These are phyloP conservation scores for Ectemnius lituratus DNA, from an alignment of 2,888 invertebrate genomes.

Conservation along the genomic window DNA sequence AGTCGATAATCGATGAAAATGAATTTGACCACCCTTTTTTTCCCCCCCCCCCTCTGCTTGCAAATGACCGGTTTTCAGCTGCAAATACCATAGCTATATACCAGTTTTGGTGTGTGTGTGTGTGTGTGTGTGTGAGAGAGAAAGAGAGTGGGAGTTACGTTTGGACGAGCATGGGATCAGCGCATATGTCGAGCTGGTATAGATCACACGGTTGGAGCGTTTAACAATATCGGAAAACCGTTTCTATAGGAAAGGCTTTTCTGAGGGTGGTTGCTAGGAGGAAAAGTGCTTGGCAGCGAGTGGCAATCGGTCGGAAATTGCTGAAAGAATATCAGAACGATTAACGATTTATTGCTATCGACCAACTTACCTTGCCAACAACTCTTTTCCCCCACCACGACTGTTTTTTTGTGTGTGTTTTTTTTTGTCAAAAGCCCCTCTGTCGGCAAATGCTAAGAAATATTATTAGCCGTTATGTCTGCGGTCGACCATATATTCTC, in stretches of 20 bases:
- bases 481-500: slow-evolving; percentile 23
- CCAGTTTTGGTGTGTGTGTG: too few relatives aligned
- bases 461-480: slow-evolving; percentile 44
- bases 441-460: slow-evolving; percentile 32
- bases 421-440: too few relatives aligned
- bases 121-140: too few relatives aligned
- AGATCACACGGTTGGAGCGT: not conserved
- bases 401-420: too few relatives aligned
- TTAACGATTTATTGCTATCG: slow-evolving; percentile 50
- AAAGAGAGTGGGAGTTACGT: too few relatives aligned
- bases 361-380: not conserved
- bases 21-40: too few relatives aligned
- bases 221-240: slow-evolving; percentile 61
- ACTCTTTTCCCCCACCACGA: too few relatives aligned
- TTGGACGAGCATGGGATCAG: not conserved
- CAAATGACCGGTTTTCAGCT: too few relatives aligned
- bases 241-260: slow-evolving; percentile 45
- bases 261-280: not conserved
- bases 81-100: too few relatives aligned
- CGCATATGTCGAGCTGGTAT: slow-evolving; percentile 12
- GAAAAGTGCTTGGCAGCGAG: slow-evolving; percentile 22
- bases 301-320: slow-evolving; percentile 47
- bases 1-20: too few relatives aligned
- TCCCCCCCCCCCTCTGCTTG: too few relatives aligned
- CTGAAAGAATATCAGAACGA: slow-evolving; percentile 51